Percentiles rank a stretch among this genome's conserved stretches.
These are phyloP conservation scores for Styela clava DNA, from an alignment of 23 tunicate genomes.

Conservation along the genomic window DNA sequence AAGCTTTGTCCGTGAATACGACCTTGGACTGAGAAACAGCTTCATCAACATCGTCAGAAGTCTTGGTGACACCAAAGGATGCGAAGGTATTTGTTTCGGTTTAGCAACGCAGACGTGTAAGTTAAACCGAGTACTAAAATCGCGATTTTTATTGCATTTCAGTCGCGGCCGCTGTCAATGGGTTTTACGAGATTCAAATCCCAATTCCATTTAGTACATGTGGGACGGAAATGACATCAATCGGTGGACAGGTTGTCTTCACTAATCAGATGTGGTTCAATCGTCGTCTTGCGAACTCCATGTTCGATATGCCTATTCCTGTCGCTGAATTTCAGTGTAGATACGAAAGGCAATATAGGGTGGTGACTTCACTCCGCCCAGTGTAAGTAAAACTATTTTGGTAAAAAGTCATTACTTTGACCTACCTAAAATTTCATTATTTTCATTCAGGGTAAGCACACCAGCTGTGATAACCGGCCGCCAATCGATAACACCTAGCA, in stretches of 20 bases:
- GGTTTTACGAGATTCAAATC: too few species aligned
- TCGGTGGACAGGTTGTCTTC: neutral
- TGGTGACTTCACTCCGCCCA: slow-evolving; percentile 40
- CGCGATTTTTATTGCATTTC: too few species aligned
- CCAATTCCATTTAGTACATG: slow-evolving; percentile 31
- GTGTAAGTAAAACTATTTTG: too few species aligned
- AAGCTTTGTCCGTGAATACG: slow-evolving; percentile 25
- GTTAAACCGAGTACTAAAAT: too few species aligned
- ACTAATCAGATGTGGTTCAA: slow-evolving; percentile 49
- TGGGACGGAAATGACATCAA: neutral
- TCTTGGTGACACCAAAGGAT: neutral
- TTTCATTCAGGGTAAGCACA: slow-evolving; percentile 17
- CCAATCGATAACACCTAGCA: neutral
- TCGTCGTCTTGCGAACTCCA: neutral
- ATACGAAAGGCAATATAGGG: slow-evolving; percentile 33
- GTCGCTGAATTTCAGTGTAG: too few species aligned
- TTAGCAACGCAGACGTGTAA: too few species aligned
- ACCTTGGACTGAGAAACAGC: slow-evolving; percentile 9
- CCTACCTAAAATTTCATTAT: too few species aligned
- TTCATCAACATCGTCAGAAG: too few species aligned
- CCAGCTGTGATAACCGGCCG: neutral
- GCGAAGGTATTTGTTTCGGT: too few species aligned
- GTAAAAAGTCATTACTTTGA: too few species aligned
- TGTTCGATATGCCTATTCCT: slow-evolving; percentile 37
- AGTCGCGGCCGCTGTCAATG: too few species aligned